A percentile compares a stretch with the other conserved stretches of the same genome.
Conservation (phyloP, 1,140 invertebrate species). For the Dysdera silvatica region DNA sequence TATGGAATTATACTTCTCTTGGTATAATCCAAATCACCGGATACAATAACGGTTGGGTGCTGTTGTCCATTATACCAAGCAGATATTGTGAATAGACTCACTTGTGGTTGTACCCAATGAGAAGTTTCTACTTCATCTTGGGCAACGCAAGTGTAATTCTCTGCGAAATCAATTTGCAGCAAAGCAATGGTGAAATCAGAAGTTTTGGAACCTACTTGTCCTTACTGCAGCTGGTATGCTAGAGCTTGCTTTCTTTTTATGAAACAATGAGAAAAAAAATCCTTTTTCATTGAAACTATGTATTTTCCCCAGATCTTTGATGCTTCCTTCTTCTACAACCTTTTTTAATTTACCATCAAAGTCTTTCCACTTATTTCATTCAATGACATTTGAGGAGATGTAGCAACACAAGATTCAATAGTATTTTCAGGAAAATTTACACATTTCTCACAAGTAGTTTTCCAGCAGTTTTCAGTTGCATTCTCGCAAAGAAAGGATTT, state of each 20-base stretch:
- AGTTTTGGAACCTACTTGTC: background rate
- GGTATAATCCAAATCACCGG: no score
- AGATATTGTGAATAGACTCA: no score
- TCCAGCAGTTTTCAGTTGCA: background rate
- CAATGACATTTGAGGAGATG: background rate
- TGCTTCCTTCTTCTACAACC: background rate
- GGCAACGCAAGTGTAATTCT: background rate
- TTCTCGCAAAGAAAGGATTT: background rate
- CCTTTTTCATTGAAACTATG: background rate
- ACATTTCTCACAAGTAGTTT: no score
- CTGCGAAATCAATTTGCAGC: no score
- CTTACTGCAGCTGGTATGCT: background rate
- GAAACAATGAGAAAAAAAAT: background rate
- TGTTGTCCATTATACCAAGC: no score
- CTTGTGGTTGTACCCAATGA: no score
- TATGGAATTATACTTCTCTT: no score
- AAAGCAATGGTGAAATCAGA: background rate
- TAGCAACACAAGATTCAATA: background rate
- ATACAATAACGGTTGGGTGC: no score
- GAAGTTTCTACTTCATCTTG: background rate
- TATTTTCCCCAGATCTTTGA: background rate
- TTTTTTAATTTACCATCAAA: no score
- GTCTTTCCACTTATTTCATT: background rate
- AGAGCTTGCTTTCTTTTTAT: background rate
- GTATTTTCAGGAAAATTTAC: background rate